These are phyloP conservation scores for Scrobipalpa costella DNA, from an alignment of 2,888 invertebrate genomes.

Conservation along the genomic window DNA sequence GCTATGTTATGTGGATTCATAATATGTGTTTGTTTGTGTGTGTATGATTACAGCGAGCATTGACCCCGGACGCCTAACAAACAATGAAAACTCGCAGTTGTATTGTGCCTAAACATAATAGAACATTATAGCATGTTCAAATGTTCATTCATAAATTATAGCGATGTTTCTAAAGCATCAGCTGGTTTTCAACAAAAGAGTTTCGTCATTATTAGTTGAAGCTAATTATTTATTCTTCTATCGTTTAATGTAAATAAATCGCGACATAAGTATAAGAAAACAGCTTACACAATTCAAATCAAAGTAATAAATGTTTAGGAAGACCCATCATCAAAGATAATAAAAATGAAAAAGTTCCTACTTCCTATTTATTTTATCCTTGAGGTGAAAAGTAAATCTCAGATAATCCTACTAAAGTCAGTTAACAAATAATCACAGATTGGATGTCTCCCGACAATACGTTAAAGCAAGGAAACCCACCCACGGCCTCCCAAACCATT, in stretches of 20 bases:
- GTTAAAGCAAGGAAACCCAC: slow-evolving; percentile 46
- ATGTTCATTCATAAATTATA: slow-evolving; percentile 23
- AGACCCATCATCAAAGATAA: no score
- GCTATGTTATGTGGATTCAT: background rate
- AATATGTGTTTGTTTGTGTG: background rate
- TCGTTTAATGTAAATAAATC: no score
- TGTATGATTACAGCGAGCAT: slow-evolving; percentile 18
- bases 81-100: slow-evolving; percentile 24
- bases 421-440: slow-evolving; percentile 47
- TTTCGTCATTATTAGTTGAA: background rate
- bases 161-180: slow-evolving; percentile 2
- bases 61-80: slow-evolving; percentile 24
- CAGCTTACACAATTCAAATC: background rate
- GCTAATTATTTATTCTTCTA: background rate
- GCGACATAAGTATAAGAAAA: no score
- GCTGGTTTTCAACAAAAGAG: slow-evolving; percentile 12
- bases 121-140: background rate
- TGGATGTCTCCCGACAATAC: slow-evolving; percentile 30
- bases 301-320: no score
- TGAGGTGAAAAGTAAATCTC: slow-evolving; percentile 15
- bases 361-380: background rate
- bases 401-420: slow-evolving; percentile 30
- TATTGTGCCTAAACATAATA: slow-evolving; percentile 19
- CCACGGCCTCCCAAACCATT: slow-evolving; percentile 50
- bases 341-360: background rate